Evolutionary conservation across 1,140 invertebrate genomes (phyloP), one percentile per base, ranked within the genome.

Genomic region (Drosophila paulistorum): DNA sequence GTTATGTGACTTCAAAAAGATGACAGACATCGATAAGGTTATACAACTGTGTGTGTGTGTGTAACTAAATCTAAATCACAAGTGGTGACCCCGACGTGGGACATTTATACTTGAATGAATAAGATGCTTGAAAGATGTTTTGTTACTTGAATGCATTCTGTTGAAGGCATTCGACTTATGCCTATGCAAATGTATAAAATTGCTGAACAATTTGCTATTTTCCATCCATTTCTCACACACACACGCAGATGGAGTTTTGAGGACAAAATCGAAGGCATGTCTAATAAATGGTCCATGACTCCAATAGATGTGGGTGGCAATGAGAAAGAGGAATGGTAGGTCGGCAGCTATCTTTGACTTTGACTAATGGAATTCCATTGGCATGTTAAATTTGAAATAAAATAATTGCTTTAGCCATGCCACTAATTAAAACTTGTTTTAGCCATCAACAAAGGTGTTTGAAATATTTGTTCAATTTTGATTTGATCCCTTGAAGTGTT

Each of bases 301-400:
- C 35, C 9, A 10, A 37, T 37, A 11, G 9, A 11, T 39, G 11
- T 37, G 37, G 37, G 35, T 37, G 35, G 35, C 9, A 6, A 1
- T 20, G n/a, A 7, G 30, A 7, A 1, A 37, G n/a, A 13, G 10
- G 33, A 13, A 3, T 2, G 45, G 17, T 10, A 7, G 20, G 5
- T 6, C 30, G 30, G 30, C 3, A 23, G 17, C 48, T 42, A 68
- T 58, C 71, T 87, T 79, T 82, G 82, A 86, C 82, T 86, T 82
- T 82, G 82, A 87, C 82, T 87, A 86, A 86, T 86, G 79, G 74
- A 86, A 87, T 87, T 79, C 64, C 63, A 73, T 66, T 48, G 23
- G 58, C 33, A 39, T 23, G 54, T 45, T 23, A 69, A 59, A 77
- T 72, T 48, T 77, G 68, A 55, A 78, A 79, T 79, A 51, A 73